Base-by-base conservation (phyloP, 2,797 vertebrate species). In the Cichlasoma orientale region DNA sequence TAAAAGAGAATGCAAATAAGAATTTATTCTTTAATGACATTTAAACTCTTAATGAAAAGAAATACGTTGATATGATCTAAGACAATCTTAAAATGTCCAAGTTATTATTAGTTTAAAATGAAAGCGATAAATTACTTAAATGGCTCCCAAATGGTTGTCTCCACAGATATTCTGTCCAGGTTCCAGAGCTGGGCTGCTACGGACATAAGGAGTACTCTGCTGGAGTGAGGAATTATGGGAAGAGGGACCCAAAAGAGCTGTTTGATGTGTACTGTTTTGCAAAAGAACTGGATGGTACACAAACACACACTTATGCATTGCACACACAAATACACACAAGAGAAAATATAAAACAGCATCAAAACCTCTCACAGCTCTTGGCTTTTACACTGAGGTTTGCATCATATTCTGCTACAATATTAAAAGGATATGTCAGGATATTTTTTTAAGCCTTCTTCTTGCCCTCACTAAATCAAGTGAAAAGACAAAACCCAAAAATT, bases 241-340 rank as follows among this genome's bases (percentile, higher is more conserved):
- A 92, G 78, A 95, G 97, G 55, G 96, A 97, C 82, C 95, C 96
- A 1, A 88, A 89, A 0, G 98, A 99, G 84, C 91, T 93, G 81
- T 99, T 98, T 75, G 98, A 99, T 11, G 98, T 98, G 7, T 99
- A 99, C 84, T 99, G 98, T 94, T 98, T 97, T 68, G 95, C 97
- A 63, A 93, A 89, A 44, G 95, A 97, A 88, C 93, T 97, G 80
- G 95, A 93, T 92, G 98, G 98, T 96, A 94, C 44, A 73, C n/a
- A 79, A 56, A 83, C 58, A 72, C 63, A 70, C 76, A 82, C 54
- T 66, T 58, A 52, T 61, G n/a, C 25, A 77, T 70, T 70, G 38
- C 56, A 91, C 52, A 23, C 19, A 44, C 54, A 53, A 80, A 56
- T 27, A 70, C 36, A 33, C 72, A 44, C 50, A 78, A 75, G 23